A percentile compares a stretch with the other conserved stretches of the same genome.
Conservation (phyloP, 2,888 invertebrate species). For the Tenthredo notha region DNA sequence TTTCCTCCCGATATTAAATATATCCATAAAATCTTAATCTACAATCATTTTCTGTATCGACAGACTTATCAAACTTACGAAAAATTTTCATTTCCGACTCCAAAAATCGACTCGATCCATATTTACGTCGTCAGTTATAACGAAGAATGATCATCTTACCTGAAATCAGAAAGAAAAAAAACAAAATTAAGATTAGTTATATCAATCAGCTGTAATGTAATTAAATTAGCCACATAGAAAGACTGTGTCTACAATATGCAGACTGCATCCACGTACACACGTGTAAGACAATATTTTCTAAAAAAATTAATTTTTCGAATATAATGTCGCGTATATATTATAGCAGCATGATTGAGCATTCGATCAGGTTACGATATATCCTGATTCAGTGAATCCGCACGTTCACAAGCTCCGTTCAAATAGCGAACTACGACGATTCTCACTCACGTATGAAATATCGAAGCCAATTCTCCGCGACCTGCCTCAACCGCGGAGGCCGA, state of each 20-base stretch:
- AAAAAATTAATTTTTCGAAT: no score
- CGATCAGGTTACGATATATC: no score
- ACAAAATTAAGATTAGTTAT: not conserved
- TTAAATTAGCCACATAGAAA: no score
- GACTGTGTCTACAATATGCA: no score
- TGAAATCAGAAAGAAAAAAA: conserved; percentile 30
- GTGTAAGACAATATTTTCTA: no score
- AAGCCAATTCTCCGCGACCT: conserved; percentile 30
- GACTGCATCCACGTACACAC: no score
- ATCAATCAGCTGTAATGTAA: no score
- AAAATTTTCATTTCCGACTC: not conserved
- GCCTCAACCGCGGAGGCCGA: conserved; percentile 34
- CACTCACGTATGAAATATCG: not conserved
- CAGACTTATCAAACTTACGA: not conserved
- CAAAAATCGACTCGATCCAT: not conserved
- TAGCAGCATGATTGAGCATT: no score
- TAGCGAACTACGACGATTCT: not conserved
- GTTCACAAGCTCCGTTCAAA: not conserved
- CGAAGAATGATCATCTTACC: conserved; percentile 43
- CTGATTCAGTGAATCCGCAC: no score
- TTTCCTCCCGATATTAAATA: not conserved
- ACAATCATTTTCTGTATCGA: not conserved
- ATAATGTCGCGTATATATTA: no score
- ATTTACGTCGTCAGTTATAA: not conserved
- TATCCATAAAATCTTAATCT: not conserved